Evolutionary conservation across 2,797 vertebrate genomes (phyloP).

Genomic region (Steatocranus sp.): DNA sequence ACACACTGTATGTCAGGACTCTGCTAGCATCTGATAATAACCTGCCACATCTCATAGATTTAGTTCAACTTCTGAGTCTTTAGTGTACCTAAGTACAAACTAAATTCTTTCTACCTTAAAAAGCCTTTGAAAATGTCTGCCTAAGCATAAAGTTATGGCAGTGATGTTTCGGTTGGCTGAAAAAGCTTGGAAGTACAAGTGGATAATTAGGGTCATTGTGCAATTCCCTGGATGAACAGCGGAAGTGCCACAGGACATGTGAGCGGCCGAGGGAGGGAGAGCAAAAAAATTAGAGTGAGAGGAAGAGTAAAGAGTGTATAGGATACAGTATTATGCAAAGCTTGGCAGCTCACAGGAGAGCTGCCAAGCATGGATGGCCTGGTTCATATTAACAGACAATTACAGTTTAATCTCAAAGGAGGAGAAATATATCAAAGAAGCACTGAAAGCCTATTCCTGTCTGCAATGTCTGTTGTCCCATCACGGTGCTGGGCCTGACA

Average conservation of each 20-base stretch:
- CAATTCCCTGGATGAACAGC: constrained; percentile 27
- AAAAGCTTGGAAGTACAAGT: constrained; percentile 17
- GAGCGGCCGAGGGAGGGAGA: neutral
- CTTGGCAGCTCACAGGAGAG: constrained; percentile 44
- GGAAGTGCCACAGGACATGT: constrained; percentile 44
- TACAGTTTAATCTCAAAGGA: constrained; percentile 61
- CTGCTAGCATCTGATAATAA: neutral
- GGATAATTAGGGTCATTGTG: constrained; percentile 51
- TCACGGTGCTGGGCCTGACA: neutral
- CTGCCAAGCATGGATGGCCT: constrained; percentile 54
- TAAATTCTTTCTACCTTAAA: neutral
- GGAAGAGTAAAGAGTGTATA: neutral
- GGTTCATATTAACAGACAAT: constrained; percentile 73
- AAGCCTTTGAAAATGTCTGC: neutral
- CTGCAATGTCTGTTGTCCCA: constrained; percentile 33
- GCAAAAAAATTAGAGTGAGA: neutral
- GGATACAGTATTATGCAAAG: constrained; percentile 36
- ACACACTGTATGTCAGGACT: neutral
- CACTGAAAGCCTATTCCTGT: constrained; percentile 42
- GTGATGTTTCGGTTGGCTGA: neutral
- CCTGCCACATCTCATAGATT: neutral
- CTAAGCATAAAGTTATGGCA: neutral
- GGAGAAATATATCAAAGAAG: constrained; percentile 38
- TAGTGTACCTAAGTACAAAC: neutral
- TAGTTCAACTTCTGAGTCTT: neutral